phyloP scores from a whole-genome alignment of 2,797 vertebrate species.

The Argyrosomus regius region DNA sequence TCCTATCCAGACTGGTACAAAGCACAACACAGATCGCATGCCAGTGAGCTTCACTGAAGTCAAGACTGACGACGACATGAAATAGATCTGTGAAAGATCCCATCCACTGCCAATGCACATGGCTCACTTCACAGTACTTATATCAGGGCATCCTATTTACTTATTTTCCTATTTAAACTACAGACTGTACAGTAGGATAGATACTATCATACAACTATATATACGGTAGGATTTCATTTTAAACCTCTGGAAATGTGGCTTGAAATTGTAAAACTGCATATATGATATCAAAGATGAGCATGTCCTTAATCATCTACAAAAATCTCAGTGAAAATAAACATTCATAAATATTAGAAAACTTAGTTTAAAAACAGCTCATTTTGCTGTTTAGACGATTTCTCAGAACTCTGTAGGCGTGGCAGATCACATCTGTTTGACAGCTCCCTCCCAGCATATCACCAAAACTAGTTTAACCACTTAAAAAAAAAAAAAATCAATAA shows the following conservation, averaged over 20 bases:
- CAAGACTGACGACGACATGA: conserved; percentile 15
- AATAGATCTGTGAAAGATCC: conserved; percentile 1
- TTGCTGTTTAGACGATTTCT: no score
- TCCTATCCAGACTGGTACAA: conserved; percentile 40
- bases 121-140: neutral
- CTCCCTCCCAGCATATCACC: no score
- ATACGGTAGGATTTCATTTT: neutral
- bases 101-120: neutral
- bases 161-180: neutral
- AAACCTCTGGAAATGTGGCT: neutral
- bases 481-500: no score
- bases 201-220: neutral
- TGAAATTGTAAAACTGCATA: no score
- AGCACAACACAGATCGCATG: conserved; percentile 28
- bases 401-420: no score
- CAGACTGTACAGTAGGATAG: neutral
- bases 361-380: no score
- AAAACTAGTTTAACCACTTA: no score
- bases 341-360: no score
- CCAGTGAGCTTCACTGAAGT: conserved; percentile 25
- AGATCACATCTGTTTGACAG: no score
- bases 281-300: no score
- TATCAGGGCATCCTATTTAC: neutral
- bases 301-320: no score
- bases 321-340: no score